phyloP scores from a whole-genome alignment of 2,888 invertebrate genomes.

The Parnassius smintheus region DNA sequence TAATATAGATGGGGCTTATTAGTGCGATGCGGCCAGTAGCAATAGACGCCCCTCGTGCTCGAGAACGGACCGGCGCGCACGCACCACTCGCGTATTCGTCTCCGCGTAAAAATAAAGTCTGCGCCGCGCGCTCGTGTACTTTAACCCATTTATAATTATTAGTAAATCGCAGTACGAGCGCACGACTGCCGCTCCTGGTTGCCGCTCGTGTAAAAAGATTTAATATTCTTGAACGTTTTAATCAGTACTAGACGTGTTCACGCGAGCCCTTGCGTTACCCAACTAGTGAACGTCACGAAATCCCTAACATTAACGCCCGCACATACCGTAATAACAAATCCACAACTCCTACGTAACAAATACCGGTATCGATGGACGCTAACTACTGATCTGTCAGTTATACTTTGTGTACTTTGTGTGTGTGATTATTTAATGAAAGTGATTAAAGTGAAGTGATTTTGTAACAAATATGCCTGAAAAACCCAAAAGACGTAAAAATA shows the following conservation, averaged over 20 bases:
- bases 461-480: constrained; percentile 70
- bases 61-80: constrained; percentile 57
- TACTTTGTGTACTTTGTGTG: constrained; percentile 54
- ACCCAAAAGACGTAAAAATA: constrained; percentile 69
- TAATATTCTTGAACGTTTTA: constrained; percentile 54
- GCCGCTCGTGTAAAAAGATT: constrained; percentile 68
- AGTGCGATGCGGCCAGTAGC: constrained; percentile 51
- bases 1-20: constrained; percentile 57
- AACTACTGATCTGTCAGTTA: constrained; percentile 46
- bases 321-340: constrained; percentile 44
- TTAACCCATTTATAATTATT: constrained; percentile 80
- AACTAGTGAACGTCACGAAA: constrained; percentile 46
- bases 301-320: constrained; percentile 48
- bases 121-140: constrained; percentile 74
- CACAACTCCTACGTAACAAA: constrained; percentile 63
- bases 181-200: constrained; percentile 71
- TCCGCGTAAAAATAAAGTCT: constrained; percentile 80
- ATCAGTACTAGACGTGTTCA: constrained; percentile 47
- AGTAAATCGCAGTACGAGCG: constrained; percentile 77
- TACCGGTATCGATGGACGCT: constrained; percentile 56
- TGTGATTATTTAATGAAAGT: constrained; percentile 59
- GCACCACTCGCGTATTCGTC: constrained; percentile 72
- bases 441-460: constrained; percentile 60
- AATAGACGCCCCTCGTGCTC: constrained; percentile 62
- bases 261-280: constrained; percentile 53